A percentile compares a stretch with the other conserved stretches of the same genome.
Evolutionary conservation across 2,888 invertebrate species (phyloP).

Genomic region (Phasia obesa): DNA sequence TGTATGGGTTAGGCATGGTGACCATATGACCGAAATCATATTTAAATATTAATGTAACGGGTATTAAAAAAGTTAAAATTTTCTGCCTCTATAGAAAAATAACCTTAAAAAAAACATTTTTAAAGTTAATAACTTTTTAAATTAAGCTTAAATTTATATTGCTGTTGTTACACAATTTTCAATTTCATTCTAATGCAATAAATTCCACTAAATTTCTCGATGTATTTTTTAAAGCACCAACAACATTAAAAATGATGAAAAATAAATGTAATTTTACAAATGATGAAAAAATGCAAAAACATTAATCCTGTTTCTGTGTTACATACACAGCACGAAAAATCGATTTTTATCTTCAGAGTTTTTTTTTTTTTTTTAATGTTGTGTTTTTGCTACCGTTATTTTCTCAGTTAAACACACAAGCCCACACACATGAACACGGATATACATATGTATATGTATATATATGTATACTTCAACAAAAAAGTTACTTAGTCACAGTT

Average conservation of each 20-base stretch:
- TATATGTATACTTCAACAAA: neutral
- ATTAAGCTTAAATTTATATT: slow-evolving; percentile 22
- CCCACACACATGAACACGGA: no score
- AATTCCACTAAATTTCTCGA: slow-evolving; percentile 36
- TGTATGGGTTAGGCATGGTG: no score
- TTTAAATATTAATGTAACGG: no score
- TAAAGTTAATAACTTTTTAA: slow-evolving; percentile 32
- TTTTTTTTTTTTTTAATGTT: slow-evolving; percentile 45
- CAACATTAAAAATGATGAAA: neutral
- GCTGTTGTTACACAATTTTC: slow-evolving; percentile 18
- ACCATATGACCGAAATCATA: no score
- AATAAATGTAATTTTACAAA: slow-evolving; percentile 9
- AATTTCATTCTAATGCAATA: slow-evolving; percentile 45
- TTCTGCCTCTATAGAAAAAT: no score
- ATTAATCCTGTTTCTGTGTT: slow-evolving; percentile 44
- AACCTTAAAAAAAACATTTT: neutral
- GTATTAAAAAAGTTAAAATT: no score
- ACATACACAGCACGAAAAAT: slow-evolving; percentile 49
- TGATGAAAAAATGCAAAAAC: slow-evolving; percentile 16
- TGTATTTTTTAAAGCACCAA: slow-evolving; percentile 47
- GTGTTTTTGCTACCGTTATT: slow-evolving; percentile 18
- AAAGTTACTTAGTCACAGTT: slow-evolving; percentile 32
- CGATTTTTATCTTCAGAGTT: slow-evolving; percentile 57
- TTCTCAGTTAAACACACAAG: slow-evolving; percentile 10
- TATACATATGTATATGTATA: no score